These are phyloP conservation scores for Sebastes dallii DNA, from an alignment of 2,797 vertebrate genomes.

Conservation along the genomic window DNA sequence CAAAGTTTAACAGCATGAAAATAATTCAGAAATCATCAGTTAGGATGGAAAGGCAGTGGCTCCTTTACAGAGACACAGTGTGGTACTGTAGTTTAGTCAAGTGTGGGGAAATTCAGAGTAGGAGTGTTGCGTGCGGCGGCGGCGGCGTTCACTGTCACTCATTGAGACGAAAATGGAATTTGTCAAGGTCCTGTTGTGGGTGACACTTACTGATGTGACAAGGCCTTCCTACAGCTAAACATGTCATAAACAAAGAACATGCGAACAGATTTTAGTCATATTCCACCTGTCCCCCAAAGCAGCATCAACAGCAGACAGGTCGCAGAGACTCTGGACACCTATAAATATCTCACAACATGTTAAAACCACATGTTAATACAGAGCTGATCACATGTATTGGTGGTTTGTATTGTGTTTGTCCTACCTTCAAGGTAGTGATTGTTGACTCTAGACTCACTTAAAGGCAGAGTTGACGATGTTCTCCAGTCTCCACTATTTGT, in stretches of 20 bases:
- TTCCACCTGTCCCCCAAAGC: conserved; percentile 26
- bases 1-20: not conserved
- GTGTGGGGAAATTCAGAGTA: not conserved
- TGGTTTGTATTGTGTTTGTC: not conserved
- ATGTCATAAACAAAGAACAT: conserved; percentile 21
- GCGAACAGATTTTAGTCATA: not conserved
- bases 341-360: not conserved
- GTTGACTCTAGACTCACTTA: not conserved
- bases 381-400: not conserved
- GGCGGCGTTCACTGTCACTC: not conserved
- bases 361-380: not conserved
- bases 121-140: not conserved
- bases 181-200: conserved; percentile 8
- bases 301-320: not conserved
- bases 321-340: not conserved
- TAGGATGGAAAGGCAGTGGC: not conserved
- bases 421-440: not conserved
- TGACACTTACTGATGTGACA: conserved; percentile 17
- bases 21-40: not conserved
- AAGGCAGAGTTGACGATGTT: too few relatives aligned
- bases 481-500: too few relatives aligned
- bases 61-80: not conserved
- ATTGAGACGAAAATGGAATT: conserved; percentile 8
- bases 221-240: conserved; percentile 1
- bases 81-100: not conserved